Conservation (phyloP, 2,797 vertebrate genomes). For the Spondyliosoma cantharus region DNA sequence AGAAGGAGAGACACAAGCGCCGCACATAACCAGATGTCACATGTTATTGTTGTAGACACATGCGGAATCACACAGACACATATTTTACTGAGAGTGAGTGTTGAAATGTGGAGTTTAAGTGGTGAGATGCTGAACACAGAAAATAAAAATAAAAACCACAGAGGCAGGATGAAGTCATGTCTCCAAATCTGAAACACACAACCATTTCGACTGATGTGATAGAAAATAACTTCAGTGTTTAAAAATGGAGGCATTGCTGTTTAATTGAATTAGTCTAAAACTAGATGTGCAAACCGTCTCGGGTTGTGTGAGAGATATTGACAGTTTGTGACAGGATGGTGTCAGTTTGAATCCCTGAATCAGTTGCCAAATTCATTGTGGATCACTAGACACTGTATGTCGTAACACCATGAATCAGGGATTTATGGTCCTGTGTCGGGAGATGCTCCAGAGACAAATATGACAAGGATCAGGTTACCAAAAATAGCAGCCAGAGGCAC, state of each 20-base stretch:
- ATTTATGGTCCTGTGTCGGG: not conserved
- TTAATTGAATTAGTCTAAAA: constrained; percentile 12
- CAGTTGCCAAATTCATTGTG: not conserved
- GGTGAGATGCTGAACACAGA: constrained; percentile 53
- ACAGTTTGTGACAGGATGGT: not conserved
- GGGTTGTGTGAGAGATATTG: constrained; percentile 1
- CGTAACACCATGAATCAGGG: not conserved
- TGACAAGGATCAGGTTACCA: not conserved
- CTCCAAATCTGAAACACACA: constrained; percentile 26
- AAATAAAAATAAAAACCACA: constrained; percentile 54
- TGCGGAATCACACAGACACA: constrained; percentile 55
- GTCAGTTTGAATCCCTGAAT: not conserved
- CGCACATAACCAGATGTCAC: constrained; percentile 72
- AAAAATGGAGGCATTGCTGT: not conserved
- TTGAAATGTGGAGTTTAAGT: constrained; percentile 57
- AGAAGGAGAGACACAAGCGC: constrained; percentile 50
- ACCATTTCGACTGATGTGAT: not conserved
- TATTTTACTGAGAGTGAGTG: constrained; percentile 57
- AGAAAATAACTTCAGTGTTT: not conserved
- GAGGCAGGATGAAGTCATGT: constrained; percentile 40
- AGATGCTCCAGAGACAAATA: not conserved
- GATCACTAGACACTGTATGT: not conserved
- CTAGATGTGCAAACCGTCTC: no score
- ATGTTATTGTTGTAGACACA: constrained; percentile 69
- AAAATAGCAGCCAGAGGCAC: not conserved